A percentile compares a stretch with the other conserved stretches of the same genome.
These are phyloP conservation scores for Colletes collaris DNA, from an alignment of 2,888 invertebrate genomes.

Conservation along the genomic window DNA sequence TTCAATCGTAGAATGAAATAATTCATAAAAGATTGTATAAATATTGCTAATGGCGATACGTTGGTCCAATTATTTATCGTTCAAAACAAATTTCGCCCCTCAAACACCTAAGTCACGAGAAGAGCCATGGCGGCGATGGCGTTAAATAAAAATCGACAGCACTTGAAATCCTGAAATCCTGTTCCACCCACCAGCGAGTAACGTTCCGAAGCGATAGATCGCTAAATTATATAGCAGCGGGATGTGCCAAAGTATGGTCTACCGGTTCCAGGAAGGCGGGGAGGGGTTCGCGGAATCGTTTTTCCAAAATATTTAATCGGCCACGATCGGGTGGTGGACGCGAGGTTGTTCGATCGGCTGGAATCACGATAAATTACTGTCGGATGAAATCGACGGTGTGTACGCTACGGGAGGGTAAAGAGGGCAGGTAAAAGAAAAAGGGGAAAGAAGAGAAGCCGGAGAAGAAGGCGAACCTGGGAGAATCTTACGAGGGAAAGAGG, in stretches of 20 bases:
- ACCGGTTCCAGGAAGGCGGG: not conserved
- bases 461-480: slow-evolving; percentile 37
- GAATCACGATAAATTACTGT: slow-evolving; percentile 71
- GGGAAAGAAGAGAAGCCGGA: slow-evolving; percentile 15
- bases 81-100: too few species aligned
- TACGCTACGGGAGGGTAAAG: slow-evolving; percentile 16
- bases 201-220: not conserved
- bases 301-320: slow-evolving; percentile 48
- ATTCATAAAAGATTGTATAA: too few species aligned
- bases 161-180: too few species aligned
- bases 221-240: not conserved
- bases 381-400: slow-evolving; percentile 65
- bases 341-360: slow-evolving; percentile 34
- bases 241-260: not conserved
- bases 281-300: slow-evolving; percentile 31
- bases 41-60: too few species aligned
- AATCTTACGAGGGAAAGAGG: slow-evolving; percentile 26
- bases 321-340: slow-evolving; percentile 23
- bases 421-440: slow-evolving; percentile 36
- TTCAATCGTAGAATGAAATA: too few species aligned
- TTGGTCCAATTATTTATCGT: too few species aligned
- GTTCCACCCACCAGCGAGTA: not conserved
- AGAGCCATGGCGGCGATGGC: too few species aligned
- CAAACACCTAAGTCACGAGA: too few species aligned
- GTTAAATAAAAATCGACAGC: too few species aligned